Evolutionary conservation across 2,888 invertebrate species (phyloP).

Genomic region (Pelosia muscerda): DNA sequence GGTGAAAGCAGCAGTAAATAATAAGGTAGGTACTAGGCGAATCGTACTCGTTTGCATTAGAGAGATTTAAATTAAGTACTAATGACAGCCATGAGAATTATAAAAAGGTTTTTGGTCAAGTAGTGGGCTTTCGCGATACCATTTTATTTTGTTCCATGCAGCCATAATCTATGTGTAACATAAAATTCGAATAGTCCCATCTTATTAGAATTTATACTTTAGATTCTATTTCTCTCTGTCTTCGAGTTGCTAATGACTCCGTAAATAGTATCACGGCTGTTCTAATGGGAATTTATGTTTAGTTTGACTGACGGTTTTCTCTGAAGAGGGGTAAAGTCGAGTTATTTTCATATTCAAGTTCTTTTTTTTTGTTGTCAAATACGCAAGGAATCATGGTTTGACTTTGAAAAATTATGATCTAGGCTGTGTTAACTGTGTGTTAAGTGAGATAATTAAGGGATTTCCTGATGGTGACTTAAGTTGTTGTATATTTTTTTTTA

Average conservation of each 20-base stretch:
- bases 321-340: constrained; percentile 16
- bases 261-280: constrained; percentile 59
- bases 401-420: not conserved
- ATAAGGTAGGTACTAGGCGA: no score
- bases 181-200: constrained; percentile 41
- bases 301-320: constrained; percentile 45
- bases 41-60: no score
- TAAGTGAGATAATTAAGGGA: no score
- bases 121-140: no score
- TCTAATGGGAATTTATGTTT: constrained; percentile 48
- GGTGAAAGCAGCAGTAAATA: no score
- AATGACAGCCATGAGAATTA: no score
- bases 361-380: not conserved
- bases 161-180: no score
- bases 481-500: no score
- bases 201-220: constrained; percentile 24
- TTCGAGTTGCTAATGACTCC: constrained; percentile 64
- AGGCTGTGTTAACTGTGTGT: not conserved
- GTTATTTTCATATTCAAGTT: constrained; percentile 21
- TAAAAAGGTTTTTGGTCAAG: no score
- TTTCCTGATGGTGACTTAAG: no score
- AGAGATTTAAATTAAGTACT: no score
- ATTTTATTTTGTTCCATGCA: no score
- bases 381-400: not conserved
- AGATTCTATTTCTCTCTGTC: constrained; percentile 51